Conservation (phyloP, 1,140 invertebrate species). For the Cherax quadricarinatus region DNA sequence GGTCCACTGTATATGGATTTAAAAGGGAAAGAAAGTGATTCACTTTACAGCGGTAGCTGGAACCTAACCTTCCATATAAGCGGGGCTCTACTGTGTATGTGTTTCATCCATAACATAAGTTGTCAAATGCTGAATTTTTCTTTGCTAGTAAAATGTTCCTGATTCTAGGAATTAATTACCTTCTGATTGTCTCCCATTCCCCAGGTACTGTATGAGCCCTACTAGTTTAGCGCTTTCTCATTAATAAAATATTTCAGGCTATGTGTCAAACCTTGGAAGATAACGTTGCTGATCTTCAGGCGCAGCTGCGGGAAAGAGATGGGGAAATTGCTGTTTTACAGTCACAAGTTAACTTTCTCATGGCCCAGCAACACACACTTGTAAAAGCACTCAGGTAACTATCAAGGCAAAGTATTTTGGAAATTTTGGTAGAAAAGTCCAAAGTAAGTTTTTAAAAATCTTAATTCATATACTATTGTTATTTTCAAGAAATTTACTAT, state of each 20-base stretch:
- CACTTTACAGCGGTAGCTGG: no score
- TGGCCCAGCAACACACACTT: slow-evolving; percentile 61
- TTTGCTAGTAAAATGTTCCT: no score
- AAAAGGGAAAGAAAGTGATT: no score
- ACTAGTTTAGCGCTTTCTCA: no score
- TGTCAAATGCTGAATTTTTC: no score
- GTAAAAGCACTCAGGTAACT: slow-evolving; percentile 55
- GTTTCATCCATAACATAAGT: no score
- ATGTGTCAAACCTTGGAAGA: slow-evolving; percentile 55
- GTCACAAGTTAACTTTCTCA: slow-evolving; percentile 50
- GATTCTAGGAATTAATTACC: no score
- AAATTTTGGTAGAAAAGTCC: not conserved
- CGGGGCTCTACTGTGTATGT: no score
- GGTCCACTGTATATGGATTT: no score
- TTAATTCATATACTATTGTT: not conserved
- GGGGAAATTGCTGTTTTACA: slow-evolving; percentile 51
- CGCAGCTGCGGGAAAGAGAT: slow-evolving; percentile 46
- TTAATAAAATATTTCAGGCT: slow-evolving; percentile 4
- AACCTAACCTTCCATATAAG: no score
- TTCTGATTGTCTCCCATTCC: no score
- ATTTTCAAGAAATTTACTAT: not conserved
- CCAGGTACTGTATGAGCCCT: no score
- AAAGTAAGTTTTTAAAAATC: not conserved
- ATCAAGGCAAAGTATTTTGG: not conserved
- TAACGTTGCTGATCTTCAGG: slow-evolving; percentile 38